Conservation (phyloP, 2,888 invertebrate genomes). For the Tetropium fuscum region DNA sequence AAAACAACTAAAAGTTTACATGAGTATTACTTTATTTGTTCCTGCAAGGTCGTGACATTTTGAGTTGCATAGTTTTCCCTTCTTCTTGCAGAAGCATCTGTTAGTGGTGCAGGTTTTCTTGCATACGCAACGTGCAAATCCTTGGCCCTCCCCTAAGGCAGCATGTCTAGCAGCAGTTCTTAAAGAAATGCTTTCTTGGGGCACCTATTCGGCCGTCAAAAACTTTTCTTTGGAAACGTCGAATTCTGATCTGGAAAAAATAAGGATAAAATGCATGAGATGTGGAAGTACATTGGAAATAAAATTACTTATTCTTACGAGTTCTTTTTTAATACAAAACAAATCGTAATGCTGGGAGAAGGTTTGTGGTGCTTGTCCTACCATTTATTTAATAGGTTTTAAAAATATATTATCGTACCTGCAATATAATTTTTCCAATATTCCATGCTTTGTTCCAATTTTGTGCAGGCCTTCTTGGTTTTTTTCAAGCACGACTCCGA, state of each 20-base stretch:
- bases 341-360: not conserved
- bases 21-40: conserved; percentile 10
- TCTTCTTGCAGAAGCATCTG: too few species aligned
- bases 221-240: too few species aligned
- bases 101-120: conserved; percentile 63
- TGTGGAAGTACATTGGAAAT: not conserved
- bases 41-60: conserved; percentile 60
- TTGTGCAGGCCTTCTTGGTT: conserved; percentile 29
- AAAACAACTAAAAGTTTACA: too few species aligned
- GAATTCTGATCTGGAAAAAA: not conserved
- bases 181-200: not conserved
- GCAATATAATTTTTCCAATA: too few species aligned
- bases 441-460: too few species aligned
- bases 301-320: not conserved
- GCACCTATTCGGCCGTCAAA: too few species aligned
- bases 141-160: conserved; percentile 73
- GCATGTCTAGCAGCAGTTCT: conserved; percentile 64
- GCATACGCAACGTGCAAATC: conserved; percentile 71
- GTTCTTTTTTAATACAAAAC: not conserved
- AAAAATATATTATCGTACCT: not conserved
- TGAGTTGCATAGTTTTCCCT: too few species aligned
- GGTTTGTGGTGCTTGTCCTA: too few species aligned
- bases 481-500: conserved; percentile 43
- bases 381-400: not conserved
- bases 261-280: too few species aligned